Evolutionary conservation across 2,113 vertebrate species (phyloP).

Genomic region (Gambusia affinis): DNA sequence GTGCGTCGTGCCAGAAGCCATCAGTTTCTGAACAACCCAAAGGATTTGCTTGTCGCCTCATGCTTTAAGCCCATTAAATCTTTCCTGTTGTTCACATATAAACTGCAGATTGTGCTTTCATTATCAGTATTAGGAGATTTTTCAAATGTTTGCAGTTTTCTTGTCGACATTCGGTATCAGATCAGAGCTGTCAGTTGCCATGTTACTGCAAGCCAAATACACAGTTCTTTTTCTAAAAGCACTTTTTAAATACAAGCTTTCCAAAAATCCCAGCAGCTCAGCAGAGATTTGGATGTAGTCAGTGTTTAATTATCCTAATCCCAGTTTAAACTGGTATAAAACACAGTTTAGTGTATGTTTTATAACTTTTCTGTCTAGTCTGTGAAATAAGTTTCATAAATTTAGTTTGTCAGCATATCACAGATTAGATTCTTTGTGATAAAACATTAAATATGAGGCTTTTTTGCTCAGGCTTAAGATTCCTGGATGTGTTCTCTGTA

Average conservation of each 20-base stretch:
- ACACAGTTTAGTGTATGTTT: neutral
- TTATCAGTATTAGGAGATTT: neutral
- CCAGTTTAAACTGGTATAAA: conserved; percentile 1
- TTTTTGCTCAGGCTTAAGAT: neutral
- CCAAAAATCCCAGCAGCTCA: conserved; percentile 1
- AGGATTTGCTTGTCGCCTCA: neutral
- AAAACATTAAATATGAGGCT: neutral
- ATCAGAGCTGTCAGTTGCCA: neutral
- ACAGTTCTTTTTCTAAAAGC: neutral
- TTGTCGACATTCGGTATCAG: neutral
- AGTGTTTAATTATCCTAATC: neutral
- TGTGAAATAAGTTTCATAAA: neutral
- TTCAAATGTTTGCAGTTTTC: neutral
- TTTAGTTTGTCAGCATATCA: no score
- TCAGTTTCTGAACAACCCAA: neutral
- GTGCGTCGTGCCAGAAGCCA: neutral
- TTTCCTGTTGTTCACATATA: conserved; percentile 12
- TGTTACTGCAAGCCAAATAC: conserved; percentile 27
- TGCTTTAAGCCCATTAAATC: neutral
- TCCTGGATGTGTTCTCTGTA: neutral
- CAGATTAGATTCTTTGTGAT: no score
- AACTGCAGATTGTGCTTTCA: conserved; percentile 31
- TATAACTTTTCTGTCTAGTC: neutral
- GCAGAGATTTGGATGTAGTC: neutral
- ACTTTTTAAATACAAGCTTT: neutral